Evolutionary conservation across 2,113 vertebrate species (phyloP), one percentile per base, ranked within the genome.

Genomic region (Acanthisitta chloris): DNA sequence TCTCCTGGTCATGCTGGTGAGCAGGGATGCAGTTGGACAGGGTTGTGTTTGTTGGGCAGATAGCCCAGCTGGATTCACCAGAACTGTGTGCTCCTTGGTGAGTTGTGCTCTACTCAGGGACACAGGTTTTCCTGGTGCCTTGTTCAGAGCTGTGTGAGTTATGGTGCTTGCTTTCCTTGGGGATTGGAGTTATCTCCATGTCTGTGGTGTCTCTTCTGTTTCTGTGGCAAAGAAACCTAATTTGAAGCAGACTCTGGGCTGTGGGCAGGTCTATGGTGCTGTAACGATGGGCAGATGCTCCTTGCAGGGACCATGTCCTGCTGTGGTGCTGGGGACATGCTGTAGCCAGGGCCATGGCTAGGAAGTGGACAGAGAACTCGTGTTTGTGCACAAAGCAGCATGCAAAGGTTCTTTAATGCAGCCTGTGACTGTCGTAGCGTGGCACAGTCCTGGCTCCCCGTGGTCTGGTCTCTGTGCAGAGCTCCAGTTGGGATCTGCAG

Each of bases 111-210:
- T 72, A 64, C 40, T 26, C 34, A 2, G 45, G 67, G 34, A 45
- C 9, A 10, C 0, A 3, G 0, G 0, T 64, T n/a, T 49, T 51
- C 36, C 26, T 0, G 0, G 14, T 40, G 62, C n/a, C 40, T 19
- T 33, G 36, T 36, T 14, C 0, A 4, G 77, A 43, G 38, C 36
- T 3, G 2, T 25, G 42, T 3, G 46, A 46, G 34, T 46, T 57
- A 6, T 0, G 0, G n/a, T 3, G 24, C 11, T 64, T 49, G 33
- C 29, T 72, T n/a, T 52, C 52, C 49, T 10, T 16, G 16, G 28
- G 8, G 21, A 4, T 4, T 88, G 65, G 29, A 19, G 23, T 52
- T 81, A 58, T 25, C 54, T 49, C 55, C 38, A 4, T 65, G 51
- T 16, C 52, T 71, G 4, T 12, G 45, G 12, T 62, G 17, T 51